Conservation (phyloP, 2,888 invertebrate genomes). For the Euclidia mi region DNA sequence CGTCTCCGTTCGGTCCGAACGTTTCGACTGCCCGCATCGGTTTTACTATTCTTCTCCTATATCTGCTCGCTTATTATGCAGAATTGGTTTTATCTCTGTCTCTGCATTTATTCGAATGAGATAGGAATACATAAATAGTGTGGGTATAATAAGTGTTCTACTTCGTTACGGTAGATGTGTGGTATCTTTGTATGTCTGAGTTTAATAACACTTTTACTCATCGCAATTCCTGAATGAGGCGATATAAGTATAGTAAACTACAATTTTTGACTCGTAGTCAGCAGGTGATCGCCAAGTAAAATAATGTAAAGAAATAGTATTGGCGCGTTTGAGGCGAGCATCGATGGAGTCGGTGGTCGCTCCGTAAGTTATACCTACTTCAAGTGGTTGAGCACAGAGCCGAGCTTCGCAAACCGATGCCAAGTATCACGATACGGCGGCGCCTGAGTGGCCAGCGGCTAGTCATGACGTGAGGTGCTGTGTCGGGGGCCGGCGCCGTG, state of each 20-base stretch:
- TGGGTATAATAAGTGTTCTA: conserved; percentile 59
- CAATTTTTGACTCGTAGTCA: conserved; percentile 33
- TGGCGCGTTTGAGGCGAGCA: conserved; percentile 25
- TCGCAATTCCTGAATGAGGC: conserved; percentile 56
- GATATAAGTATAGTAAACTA: conserved; percentile 41
- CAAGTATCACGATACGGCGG: conserved; percentile 57
- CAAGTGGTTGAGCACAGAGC: conserved; percentile 38
- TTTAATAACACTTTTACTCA: conserved; percentile 62
- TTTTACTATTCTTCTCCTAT: conserved; percentile 41
- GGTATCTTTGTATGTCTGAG: conserved; percentile 57
- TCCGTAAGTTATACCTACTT: conserved; percentile 26
- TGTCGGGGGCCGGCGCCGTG: too few species aligned
- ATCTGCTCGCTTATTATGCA: conserved; percentile 69
- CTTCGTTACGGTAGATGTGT: conserved; percentile 55
- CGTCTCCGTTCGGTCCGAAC: conserved; percentile 5
- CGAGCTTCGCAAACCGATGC: conserved; percentile 39
- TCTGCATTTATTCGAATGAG: conserved; percentile 88
- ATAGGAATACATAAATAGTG: conserved; percentile 73
- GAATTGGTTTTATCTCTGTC: conserved; percentile 75
- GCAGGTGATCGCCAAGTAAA: conserved; percentile 23
- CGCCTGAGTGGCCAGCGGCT: conserved; percentile 70
- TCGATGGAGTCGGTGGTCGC: conserved; percentile 29
- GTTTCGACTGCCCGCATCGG: conserved; percentile 35
- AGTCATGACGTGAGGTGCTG: conserved; percentile 56
- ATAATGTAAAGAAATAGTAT: conserved; percentile 26